Percentiles rank a stretch among this genome's conserved stretches.
Evolutionary conservation across 37 sponge, comb jelly and placozoan species (phyloP).

Genomic region (Halichondria panicea): DNA sequence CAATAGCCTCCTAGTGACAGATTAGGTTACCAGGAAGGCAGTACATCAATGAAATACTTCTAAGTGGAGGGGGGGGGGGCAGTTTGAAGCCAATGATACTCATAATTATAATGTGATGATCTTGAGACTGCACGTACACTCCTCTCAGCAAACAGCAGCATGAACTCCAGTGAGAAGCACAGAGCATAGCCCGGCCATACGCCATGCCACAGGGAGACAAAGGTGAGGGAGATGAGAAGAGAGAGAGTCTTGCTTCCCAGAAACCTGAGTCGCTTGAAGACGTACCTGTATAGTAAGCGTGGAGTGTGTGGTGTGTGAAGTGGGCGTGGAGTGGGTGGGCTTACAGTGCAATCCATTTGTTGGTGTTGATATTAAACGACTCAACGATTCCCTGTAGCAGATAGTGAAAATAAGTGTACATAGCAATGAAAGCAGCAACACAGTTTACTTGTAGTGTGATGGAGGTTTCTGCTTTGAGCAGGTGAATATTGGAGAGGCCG

Average conservation of each 20-base stretch:
- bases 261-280: constrained; percentile 80
- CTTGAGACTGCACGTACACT: too few relatives aligned
- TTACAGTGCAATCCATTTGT: constrained; percentile 67
- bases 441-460: constrained; percentile 48
- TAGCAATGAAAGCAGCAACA: not conserved
- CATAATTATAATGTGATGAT: too few relatives aligned
- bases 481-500: constrained; percentile 59
- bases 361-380: constrained; percentile 82
- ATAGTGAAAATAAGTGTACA: not conserved
- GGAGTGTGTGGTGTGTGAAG: not conserved
- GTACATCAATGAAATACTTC: too few relatives aligned
- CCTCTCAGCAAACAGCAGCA: constrained; percentile 59
- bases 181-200: constrained; percentile 84
- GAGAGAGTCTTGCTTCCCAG: constrained; percentile 71
- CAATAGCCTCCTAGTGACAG: too few relatives aligned
- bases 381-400: constrained; percentile 59
- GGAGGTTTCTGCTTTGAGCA: constrained; percentile 51
- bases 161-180: constrained; percentile 70
- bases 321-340: too few relatives aligned
- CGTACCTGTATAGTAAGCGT: constrained; percentile 50
- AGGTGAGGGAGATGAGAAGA: constrained; percentile 56
- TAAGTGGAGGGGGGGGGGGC: too few relatives aligned
- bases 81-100: too few relatives aligned
- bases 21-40: too few relatives aligned
- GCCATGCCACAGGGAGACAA: constrained; percentile 89